These are phyloP conservation scores for Sycophaga agraensis DNA, from an alignment of 1,140 invertebrate genomes.

Conservation along the genomic window DNA sequence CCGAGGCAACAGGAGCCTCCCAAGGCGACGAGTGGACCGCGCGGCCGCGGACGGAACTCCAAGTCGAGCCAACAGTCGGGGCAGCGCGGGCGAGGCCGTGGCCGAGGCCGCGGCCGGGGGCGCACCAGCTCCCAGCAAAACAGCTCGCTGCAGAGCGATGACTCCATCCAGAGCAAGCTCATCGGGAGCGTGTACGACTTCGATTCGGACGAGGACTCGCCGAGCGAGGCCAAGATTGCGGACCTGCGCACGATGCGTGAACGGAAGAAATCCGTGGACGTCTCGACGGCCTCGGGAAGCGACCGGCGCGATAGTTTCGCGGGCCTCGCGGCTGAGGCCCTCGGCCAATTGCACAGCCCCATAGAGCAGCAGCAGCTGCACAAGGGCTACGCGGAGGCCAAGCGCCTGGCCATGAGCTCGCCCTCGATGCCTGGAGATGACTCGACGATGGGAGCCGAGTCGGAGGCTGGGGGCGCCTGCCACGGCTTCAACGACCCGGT, in stretches of 20 bases:
- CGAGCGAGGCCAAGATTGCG: conserved; percentile 72
- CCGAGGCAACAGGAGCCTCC: conserved; percentile 56
- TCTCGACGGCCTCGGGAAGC: conserved; percentile 33
- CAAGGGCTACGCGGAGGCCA: conserved; percentile 55
- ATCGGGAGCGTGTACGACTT: conserved; percentile 85
- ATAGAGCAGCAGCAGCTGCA: not conserved
- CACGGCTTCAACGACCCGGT: conserved; percentile 62
- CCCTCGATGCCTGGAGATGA: conserved; percentile 35
- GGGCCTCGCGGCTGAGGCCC: not conserved
- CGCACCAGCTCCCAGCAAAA: conserved; percentile 47
- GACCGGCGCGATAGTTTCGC: conserved; percentile 6
- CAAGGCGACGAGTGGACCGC: conserved; percentile 30
- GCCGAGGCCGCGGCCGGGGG: conserved; percentile 71
- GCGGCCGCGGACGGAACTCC: conserved; percentile 49
- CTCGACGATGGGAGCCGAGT: conserved; percentile 41
- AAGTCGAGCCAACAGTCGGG: conserved; percentile 55
- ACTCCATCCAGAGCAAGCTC: conserved; percentile 73
- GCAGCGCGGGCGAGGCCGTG: conserved; percentile 61
- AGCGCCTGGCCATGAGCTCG: conserved; percentile 38
- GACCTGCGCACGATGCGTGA: conserved; percentile 80
- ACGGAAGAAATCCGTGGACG: conserved; percentile 74
- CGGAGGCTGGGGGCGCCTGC: conserved; percentile 28
- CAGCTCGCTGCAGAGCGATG: conserved; percentile 50
- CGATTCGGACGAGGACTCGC: conserved; percentile 80
- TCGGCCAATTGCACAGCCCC: not conserved